Conservation (phyloP, 2,113 vertebrate genomes). For the Empidonax traillii region DNA sequence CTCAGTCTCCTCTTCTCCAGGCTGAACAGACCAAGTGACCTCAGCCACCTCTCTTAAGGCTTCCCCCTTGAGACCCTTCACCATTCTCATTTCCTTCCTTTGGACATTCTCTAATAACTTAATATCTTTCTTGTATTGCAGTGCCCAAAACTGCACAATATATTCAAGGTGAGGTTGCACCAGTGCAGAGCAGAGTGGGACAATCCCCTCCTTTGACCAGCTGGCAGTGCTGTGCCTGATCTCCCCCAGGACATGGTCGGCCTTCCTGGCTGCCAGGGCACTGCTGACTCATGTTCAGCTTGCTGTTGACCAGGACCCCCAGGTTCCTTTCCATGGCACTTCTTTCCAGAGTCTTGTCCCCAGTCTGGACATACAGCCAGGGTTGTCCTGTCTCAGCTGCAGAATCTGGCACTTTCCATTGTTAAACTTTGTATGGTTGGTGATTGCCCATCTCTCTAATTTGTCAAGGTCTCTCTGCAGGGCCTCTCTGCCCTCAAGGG, state of each 20-base stretch:
- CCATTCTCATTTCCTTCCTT: background rate
- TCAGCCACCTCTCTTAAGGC: accelerated
- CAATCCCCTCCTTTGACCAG: accelerated
- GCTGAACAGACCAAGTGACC: background rate
- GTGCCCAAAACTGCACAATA: background rate
- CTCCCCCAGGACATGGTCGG: accelerated
- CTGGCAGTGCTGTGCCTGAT: background rate
- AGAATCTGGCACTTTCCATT: background rate
- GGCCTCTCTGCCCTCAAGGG: background rate
- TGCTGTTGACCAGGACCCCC: accelerated
- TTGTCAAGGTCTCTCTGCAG: accelerated
- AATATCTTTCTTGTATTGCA: background rate
- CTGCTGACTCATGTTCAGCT: accelerated
- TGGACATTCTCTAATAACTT: background rate
- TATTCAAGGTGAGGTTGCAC: background rate
- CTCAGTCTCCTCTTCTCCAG: background rate
- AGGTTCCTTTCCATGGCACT: background rate
- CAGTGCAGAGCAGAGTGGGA: background rate
- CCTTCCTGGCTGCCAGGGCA: background rate
- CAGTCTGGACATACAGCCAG: background rate
- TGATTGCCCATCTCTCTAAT: background rate
- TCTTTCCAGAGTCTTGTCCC: background rate
- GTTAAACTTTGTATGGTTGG: background rate
- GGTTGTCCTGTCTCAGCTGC: background rate
- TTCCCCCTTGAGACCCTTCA: background rate